Conservation (phyloP, 2,888 invertebrate species). For the Pharmacophagus antenor region DNA sequence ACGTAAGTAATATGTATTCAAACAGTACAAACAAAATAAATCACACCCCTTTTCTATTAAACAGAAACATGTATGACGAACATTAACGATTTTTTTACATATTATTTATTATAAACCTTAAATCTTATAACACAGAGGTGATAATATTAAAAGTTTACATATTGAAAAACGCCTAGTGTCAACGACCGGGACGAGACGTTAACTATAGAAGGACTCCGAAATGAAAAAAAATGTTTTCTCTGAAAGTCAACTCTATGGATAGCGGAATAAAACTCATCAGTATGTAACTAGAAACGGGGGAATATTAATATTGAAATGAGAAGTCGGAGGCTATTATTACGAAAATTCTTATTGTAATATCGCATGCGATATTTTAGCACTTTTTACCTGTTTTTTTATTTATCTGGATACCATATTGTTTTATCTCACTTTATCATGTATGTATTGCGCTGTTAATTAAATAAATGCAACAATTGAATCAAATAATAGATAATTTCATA, state of each 20-base stretch:
- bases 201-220: slow-evolving; percentile 35
- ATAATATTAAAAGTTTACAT: slow-evolving; percentile 13
- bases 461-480: not conserved
- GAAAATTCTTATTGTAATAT: slow-evolving; percentile 39
- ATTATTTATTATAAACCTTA: no score
- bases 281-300: slow-evolving; percentile 48
- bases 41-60: no score
- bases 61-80: no score
- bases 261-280: slow-evolving; percentile 50
- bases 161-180: slow-evolving; percentile 29
- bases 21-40: no score
- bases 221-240: slow-evolving; percentile 42
- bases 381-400: slow-evolving; percentile 5
- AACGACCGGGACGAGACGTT: slow-evolving; percentile 34
- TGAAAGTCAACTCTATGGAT: slow-evolving; percentile 38
- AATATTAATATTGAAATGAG: slow-evolving; percentile 71
- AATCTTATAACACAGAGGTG: slow-evolving; percentile 3
- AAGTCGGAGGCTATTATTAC: slow-evolving; percentile 44
- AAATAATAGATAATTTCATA: no score
- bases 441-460: not conserved
- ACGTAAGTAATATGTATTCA: no score
- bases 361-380: slow-evolving; percentile 39
- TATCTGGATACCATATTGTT: no score
- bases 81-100: no score
- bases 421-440: not conserved